These are phyloP conservation scores for Drosophila kanekoi DNA, from an alignment of 2,888 invertebrate species.

Conservation along the genomic window DNA sequence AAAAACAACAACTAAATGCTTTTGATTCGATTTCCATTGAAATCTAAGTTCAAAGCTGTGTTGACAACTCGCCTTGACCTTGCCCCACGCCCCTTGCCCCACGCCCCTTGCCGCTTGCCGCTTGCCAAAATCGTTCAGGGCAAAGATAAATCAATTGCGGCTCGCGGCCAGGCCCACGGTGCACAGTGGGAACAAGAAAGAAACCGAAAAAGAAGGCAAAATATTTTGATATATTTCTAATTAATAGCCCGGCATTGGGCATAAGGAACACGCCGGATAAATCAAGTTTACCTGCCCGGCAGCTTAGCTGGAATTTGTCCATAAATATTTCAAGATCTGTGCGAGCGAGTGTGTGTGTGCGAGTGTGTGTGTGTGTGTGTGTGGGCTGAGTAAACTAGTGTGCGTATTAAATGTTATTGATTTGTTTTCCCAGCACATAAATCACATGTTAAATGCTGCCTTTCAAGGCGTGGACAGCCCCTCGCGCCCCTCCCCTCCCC, in stretches of 20 bases:
- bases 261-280: constrained; percentile 29
- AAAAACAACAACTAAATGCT: constrained; percentile 12
- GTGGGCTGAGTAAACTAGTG: constrained; percentile 63
- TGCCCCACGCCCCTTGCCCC: constrained; percentile 51
- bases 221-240: constrained; percentile 76
- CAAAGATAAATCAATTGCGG: constrained; percentile 72
- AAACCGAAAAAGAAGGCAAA: constrained; percentile 19
- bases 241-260: constrained; percentile 63
- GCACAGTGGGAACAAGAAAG: constrained; percentile 25
- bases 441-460: constrained; percentile 64
- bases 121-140: constrained; percentile 69
- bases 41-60: constrained; percentile 68
- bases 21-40: constrained; percentile 61
- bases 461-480: constrained; percentile 44
- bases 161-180: constrained; percentile 8
- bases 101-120: not conserved
- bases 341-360: not conserved
- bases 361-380: constrained; percentile 23
- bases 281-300: constrained; percentile 54
- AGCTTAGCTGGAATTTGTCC: constrained; percentile 65
- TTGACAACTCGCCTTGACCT: constrained; percentile 79
- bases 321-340: constrained; percentile 30
- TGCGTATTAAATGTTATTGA: constrained; percentile 73
- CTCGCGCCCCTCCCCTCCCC: not conserved
- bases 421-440: constrained; percentile 77